These are phyloP conservation scores for Manis crassicaudata DNA, from an alignment of 2,797 vertebrate species.

Conservation along the genomic window DNA sequence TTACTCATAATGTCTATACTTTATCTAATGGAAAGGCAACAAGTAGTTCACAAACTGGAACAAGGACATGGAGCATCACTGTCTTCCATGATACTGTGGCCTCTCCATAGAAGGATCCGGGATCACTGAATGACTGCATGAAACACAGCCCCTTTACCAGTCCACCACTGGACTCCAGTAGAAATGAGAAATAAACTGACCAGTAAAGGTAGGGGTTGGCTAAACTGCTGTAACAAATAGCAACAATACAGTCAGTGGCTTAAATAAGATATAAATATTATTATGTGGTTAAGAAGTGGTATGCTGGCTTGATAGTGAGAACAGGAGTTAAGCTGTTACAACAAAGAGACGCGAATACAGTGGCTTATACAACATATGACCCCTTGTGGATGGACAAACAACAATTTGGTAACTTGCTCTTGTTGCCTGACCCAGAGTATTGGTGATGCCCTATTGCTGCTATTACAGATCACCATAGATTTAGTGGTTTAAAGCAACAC, in stretches of 20 bases:
- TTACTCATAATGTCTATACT: background rate
- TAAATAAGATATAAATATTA: background rate
- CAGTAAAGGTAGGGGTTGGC: background rate
- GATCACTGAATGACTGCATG: no score
- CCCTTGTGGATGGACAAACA: background rate
- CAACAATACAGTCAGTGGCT: background rate
- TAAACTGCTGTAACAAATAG: background rate
- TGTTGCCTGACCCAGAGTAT: background rate
- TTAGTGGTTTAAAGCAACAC: background rate
- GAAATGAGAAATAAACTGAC: background rate
- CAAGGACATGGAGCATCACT: background rate
- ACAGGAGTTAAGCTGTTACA: background rate
- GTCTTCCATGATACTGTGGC: no score
- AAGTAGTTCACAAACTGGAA: background rate
- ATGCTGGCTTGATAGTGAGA: background rate
- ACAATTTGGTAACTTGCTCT: background rate
- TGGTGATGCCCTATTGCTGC: background rate
- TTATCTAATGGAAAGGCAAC: background rate
- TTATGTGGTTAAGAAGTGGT: background rate
- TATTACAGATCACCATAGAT: background rate
- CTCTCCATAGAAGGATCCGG: no score
- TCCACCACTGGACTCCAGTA: rapidly evolving
- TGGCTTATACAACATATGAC: background rate
- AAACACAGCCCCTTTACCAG: background rate
- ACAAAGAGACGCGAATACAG: background rate